phyloP scores from a whole-genome alignment of 2,797 vertebrate species.

The Delichon dasypus region DNA sequence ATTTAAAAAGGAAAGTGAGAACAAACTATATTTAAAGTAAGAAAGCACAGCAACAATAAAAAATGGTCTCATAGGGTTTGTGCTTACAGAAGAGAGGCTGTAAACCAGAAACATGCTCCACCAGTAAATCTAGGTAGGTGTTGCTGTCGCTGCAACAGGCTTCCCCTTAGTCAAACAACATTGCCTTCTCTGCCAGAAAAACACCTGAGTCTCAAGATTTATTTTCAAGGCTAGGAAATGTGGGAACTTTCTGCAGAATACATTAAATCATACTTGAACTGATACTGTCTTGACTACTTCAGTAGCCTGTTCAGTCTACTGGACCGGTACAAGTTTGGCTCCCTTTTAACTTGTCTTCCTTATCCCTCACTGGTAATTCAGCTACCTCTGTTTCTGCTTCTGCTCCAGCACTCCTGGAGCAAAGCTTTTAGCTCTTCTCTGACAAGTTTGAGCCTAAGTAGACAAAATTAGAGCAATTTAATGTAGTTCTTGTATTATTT shows the following conservation, averaged over 20 bases:
- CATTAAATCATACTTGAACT: not conserved
- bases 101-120: not conserved
- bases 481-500: not conserved
- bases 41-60: not conserved
- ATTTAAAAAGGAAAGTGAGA: not conserved
- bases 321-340: not conserved
- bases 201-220: not conserved
- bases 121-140: not conserved
- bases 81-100: not conserved
- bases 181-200: not conserved
- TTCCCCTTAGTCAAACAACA: not conserved
- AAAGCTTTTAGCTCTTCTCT: not conserved
- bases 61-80: not conserved
- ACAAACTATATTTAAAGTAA: not conserved
- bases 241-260: not conserved
- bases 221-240: not conserved
- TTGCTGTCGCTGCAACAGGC: not conserved
- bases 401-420: not conserved
- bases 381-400: not conserved
- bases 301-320: not conserved
- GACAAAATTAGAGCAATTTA: not conserved
- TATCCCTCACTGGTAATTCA: not conserved
- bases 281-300: not conserved
- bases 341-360: not conserved
- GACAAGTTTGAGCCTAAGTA: not conserved